Evolutionary conservation across 2,113 vertebrate species (phyloP).

Genomic region (Atlantisia rogersi): DNA sequence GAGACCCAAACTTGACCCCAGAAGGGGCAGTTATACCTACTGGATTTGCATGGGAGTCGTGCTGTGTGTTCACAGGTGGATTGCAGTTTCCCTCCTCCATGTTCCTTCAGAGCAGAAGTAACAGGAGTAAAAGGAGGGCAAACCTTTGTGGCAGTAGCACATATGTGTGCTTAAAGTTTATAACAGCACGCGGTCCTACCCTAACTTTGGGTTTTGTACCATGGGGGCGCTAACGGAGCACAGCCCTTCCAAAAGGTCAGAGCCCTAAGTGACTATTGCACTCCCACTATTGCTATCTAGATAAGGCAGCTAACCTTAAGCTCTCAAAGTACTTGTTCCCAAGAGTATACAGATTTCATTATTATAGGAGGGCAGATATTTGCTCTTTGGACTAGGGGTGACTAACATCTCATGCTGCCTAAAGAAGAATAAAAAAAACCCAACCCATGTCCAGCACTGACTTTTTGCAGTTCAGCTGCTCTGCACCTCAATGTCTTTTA

Average conservation of each 20-base stretch:
- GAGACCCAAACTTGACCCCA: background rate
- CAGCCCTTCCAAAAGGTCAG: background rate
- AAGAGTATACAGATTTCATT: background rate
- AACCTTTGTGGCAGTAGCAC: background rate
- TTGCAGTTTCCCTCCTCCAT: background rate
- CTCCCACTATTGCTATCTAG: fast-evolving
- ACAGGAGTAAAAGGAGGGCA: background rate
- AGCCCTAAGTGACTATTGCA: background rate
- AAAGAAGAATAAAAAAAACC: background rate
- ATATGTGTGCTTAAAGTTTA: background rate
- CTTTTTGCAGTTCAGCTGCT: background rate
- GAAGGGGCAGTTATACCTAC: background rate
- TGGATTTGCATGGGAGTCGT: background rate
- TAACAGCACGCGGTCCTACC: background rate
- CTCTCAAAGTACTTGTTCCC: background rate
- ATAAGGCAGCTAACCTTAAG: background rate
- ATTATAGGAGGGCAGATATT: background rate
- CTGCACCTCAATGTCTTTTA: background rate
- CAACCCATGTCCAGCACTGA: background rate
- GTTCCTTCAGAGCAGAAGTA: background rate
- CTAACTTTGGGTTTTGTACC: background rate
- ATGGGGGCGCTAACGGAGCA: background rate
- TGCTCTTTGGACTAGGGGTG: background rate
- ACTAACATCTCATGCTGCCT: background rate
- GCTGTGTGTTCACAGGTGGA: background rate